phyloP scores from a whole-genome alignment of 2,113 vertebrate species.

The Elachura formosa region DNA sequence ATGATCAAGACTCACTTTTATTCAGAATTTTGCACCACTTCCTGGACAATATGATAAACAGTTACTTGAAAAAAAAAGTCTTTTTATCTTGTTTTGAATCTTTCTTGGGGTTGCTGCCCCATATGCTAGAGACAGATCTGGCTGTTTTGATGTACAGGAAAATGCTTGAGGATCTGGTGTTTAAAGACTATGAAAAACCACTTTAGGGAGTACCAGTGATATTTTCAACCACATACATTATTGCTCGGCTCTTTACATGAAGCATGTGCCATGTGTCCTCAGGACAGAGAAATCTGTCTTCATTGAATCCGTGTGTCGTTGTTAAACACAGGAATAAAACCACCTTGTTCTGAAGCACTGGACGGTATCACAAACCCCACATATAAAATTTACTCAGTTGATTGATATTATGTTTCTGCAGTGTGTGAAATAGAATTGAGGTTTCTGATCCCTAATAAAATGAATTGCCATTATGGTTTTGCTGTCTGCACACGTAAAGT shows the following conservation, averaged over 20 bases:
- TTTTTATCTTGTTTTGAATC: background rate
- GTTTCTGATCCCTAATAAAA: background rate
- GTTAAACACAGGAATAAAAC: background rate
- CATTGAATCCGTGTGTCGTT: background rate
- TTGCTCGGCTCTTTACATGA: background rate
- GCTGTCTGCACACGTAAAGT: background rate
- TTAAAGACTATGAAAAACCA: background rate
- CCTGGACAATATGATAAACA: background rate
- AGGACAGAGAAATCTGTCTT: background rate
- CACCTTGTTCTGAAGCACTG: background rate
- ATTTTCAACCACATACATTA: background rate
- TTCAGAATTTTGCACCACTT: background rate
- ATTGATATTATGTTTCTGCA: background rate
- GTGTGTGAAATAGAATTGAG: background rate
- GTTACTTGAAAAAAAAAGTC: background rate
- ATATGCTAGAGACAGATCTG: background rate
- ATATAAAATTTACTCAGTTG: background rate
- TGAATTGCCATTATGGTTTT: background rate
- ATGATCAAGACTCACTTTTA: background rate
- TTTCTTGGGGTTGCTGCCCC: background rate
- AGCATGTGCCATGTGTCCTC: fast-evolving
- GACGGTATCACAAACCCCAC: background rate
- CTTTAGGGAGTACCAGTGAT: background rate
- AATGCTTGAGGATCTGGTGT: background rate
- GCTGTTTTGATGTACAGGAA: conserved; percentile 25